Conservation (phyloP, 2,888 invertebrate genomes). For the Metacarcinus magister region DNA sequence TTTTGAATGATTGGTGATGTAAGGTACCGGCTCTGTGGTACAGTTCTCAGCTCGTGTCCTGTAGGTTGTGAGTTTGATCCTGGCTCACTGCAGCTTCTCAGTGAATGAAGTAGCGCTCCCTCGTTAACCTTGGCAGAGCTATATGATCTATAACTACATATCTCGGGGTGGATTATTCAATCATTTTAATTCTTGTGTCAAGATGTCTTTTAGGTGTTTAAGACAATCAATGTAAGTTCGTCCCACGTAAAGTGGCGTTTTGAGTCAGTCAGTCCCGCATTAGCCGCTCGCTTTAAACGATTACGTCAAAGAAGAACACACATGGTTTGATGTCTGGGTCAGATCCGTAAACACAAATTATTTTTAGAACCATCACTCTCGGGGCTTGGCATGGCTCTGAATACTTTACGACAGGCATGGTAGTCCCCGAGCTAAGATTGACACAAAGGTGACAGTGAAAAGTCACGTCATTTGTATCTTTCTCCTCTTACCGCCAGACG, state of each 20-base stretch:
- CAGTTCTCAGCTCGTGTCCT: not conserved
- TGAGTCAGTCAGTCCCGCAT: not conserved
- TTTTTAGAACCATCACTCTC: not conserved
- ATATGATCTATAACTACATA: no score
- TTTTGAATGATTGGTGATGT: not conserved
- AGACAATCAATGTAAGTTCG: no score
- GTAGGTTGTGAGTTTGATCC: no score
- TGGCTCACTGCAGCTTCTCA: no score
- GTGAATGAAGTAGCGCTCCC: no score
- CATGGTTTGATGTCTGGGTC: not conserved
- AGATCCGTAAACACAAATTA: not conserved
- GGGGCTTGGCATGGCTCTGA: not conserved
- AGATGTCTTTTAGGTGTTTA: no score
- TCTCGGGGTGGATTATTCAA: no score
- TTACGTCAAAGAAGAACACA: not conserved
- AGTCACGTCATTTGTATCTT: not conserved
- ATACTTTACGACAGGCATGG: not conserved
- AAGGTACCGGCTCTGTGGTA: not conserved
- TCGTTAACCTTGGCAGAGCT: no score
- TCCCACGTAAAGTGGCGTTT: not conserved
- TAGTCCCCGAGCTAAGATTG: not conserved
- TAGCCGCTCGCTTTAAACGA: not conserved
- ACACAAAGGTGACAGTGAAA: not conserved
- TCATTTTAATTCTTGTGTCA: no score
- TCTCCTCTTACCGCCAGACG: conserved; percentile 65